Evolutionary conservation across 1,140 invertebrate genomes (phyloP).

Genomic region (Sarcophaga peregrina): DNA sequence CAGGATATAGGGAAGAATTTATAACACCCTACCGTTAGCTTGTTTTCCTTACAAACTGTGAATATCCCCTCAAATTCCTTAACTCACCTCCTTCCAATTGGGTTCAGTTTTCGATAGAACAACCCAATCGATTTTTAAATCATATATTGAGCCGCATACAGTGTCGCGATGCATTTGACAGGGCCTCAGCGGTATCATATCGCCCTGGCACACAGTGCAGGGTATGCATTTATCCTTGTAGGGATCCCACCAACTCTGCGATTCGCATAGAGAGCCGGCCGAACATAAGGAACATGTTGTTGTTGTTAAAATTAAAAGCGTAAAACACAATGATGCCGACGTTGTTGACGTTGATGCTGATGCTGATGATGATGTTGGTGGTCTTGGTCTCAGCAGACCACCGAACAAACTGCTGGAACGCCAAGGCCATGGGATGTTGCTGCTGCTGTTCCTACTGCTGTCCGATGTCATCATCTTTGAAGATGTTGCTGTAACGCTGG

Average conservation of each 20-base stretch:
- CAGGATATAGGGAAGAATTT: too few relatives aligned
- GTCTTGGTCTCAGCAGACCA: conserved; percentile 16
- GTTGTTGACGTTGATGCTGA: too few relatives aligned
- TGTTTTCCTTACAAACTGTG: too few relatives aligned
- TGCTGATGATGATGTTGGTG: not conserved
- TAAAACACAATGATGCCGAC: not conserved
- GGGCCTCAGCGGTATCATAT: conserved; percentile 61
- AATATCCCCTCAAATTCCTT: not conserved
- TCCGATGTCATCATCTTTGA: conserved; percentile 2
- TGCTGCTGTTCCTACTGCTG: not conserved
- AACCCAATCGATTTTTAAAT: conserved; percentile 63
- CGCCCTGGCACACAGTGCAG: conserved; percentile 60
- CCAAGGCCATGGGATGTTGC: not conserved
- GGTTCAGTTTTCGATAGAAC: conserved; percentile 62
- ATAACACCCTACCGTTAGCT: too few relatives aligned
- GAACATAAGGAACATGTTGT: conserved; percentile 46
- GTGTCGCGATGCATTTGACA: conserved; percentile 64
- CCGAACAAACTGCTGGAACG: not conserved
- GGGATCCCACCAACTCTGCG: conserved; percentile 65
- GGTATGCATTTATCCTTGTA: conserved; percentile 56
- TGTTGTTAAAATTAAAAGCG: conserved; percentile 37
- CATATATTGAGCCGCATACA: conserved; percentile 63
- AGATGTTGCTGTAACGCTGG: conserved; percentile 7
- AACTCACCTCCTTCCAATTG: conserved; percentile 65
- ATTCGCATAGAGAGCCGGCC: conserved; percentile 53